Evolutionary conservation across 2,888 invertebrate genomes (phyloP), one percentile per base, ranked within the genome.

Genomic region (Drosophila greeni): DNA sequence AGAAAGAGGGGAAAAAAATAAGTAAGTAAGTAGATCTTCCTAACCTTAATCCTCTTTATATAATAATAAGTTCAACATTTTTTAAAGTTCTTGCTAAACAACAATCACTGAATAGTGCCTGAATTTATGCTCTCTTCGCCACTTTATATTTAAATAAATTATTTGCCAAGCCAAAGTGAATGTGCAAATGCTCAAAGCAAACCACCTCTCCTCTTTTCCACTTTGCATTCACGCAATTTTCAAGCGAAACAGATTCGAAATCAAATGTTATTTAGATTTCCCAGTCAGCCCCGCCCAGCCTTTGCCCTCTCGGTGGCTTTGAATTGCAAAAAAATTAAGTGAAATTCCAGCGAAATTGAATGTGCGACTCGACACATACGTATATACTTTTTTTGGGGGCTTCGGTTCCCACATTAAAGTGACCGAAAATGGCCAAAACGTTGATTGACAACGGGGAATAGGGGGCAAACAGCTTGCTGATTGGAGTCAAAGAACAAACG

Each of bases 401-500:
- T 9, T 12, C 3, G 29, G 20, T 12, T 11, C 11, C 60, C 65
- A 24, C 47, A 66, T 39, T 36, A 66, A 67, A 42, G 57, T 49
- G 66, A 66, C 66, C 56, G 48, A 66, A 56, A 68, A 55, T 68
- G 55, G 40, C 29, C 68, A 51, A 47, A 68, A 55, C 54, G 69
- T 55, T 68, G 68, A 68, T 68, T 68, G 66, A 66, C 66, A 66
- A 45, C 51, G 33, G 61, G 61, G 33, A 49, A 49, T 18, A 29
- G 34, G 20, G 23, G 40, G 33, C 47, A 54, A 66, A 56, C 45
- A 54, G 66, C 56, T 42, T 61, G 61, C 49, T 61, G 62, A 61
- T 61, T 61, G 66, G 37, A 67, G 66, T 54, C 66, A 72, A 61
- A 73, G 73, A 76, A 70, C 70, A 67, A 74, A 77, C 74, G 72